Percentiles rank a stretch among this genome's conserved stretches.
Conservation (phyloP, 2,113 vertebrate species). For the Nerophis ophidion region DNA sequence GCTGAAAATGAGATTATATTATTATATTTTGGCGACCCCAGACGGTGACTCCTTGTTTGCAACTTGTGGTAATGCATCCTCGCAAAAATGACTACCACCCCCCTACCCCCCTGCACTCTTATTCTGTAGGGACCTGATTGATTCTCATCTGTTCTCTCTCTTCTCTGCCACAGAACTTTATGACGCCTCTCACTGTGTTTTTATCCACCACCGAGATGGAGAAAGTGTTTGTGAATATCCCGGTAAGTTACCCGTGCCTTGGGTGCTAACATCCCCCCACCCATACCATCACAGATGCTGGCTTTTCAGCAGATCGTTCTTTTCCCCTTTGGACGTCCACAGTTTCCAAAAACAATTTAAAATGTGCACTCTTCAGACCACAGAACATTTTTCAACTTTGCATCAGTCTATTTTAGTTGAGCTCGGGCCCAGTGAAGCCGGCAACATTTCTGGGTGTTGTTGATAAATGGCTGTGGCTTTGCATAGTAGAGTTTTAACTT, state of each 20-base stretch:
- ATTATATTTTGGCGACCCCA: conserved; percentile 50
- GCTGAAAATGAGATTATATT: conserved; percentile 64
- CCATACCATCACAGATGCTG: too few relatives aligned
- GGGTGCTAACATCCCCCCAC: too few relatives aligned
- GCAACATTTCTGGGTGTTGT: too few relatives aligned
- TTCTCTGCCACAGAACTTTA: conserved; percentile 82
- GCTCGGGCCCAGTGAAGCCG: too few relatives aligned
- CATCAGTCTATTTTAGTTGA: too few relatives aligned
- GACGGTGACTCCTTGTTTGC: conserved; percentile 49
- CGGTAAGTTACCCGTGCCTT: conserved; percentile 72
- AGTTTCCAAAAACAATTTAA: too few relatives aligned
- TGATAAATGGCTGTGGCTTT: too few relatives aligned
- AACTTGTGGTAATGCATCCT: conserved; percentile 34
- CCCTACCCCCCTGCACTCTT: conserved; percentile 22
- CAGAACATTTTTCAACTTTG: too few relatives aligned
- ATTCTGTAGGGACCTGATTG: conserved; percentile 21
- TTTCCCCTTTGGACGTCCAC: too few relatives aligned
- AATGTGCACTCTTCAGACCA: too few relatives aligned
- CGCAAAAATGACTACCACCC: conserved; percentile 44
- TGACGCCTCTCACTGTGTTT: conserved; percentile 86
- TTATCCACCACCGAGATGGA: conserved; percentile 80
- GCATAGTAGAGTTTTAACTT: too few relatives aligned
- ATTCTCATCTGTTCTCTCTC: conserved; percentile 25
- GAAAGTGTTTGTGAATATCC: conserved; percentile 91
- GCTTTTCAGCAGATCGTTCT: too few relatives aligned